Evolutionary conservation across 1,140 invertebrate genomes (phyloP), one percentile per base, ranked within the genome.

Genomic region (Tribolium castaneum): DNA sequence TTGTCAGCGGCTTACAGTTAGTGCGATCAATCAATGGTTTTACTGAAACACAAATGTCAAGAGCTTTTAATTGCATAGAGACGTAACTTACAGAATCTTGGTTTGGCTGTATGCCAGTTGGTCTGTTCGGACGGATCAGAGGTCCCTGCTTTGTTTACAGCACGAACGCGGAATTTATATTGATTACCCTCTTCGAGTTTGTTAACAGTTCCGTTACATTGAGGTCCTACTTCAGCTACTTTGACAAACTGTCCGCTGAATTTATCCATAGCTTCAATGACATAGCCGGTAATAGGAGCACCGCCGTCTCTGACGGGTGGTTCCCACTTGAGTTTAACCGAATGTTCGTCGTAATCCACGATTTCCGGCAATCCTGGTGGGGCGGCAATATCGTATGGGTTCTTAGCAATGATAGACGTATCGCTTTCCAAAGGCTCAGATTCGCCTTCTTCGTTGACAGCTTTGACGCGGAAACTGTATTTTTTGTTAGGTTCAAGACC

Each of bases 291-390:
- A 82, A 99, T 98, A 3, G 97, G 96, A 49, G 98, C 95, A 7
- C 98, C 98, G 35, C 98, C 98, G 90, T 99, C 98, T 83, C 95
- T 91, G 76, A 96, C 92, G 12, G 98, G 98, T 71, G 93, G 93
- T 80, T 99, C 97, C 98, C 98, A 99, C 85, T 97, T 97, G 0
- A 99, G 89, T 87, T 97, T 95, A 0, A 96, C 97, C 81, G 94
- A 95, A 84, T 96, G 94, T 85, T 97, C 95, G 85, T 98, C 95
- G 91, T 94, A 99, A 85, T 98, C 97, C 74, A 94, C 90, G 75
- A 99, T 95, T 86, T 98, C 96, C 9, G 98, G 96, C 30, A 98
- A 88, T 51, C 95, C 96, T 78, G 98, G 98, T 35, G 96, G 90
- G 30, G 93, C 93, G 30, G 97, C 95, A 50, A 93, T 89, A 88